phyloP scores from a whole-genome alignment of 2,797 vertebrate species.

The Enteromius anoplus region DNA sequence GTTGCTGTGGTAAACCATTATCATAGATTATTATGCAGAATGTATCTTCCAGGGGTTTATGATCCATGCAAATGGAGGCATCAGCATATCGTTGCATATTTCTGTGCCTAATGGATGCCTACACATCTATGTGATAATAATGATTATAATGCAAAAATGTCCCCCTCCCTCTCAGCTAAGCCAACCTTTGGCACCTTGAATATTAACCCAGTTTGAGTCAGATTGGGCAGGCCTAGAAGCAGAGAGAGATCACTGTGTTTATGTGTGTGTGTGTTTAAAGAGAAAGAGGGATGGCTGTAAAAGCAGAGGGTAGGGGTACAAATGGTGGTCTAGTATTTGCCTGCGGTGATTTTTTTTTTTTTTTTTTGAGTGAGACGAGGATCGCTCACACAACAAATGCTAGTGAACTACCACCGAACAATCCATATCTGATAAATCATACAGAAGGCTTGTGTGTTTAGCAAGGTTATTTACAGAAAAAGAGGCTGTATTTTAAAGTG shows the following conservation, averaged over 20 bases:
- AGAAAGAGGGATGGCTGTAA: background rate
- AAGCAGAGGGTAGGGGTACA: background rate
- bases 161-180: conserved; percentile 51
- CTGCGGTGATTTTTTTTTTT: background rate
- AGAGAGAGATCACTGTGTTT: background rate
- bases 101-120: conserved; percentile 75
- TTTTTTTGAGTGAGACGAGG: background rate
- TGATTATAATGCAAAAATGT: conserved; percentile 59
- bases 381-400: background rate
- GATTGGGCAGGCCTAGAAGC: background rate
- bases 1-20: conserved; percentile 63
- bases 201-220: conserved; percentile 50
- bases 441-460: background rate
- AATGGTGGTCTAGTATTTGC: conserved; percentile 5
- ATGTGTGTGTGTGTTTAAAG: background rate
- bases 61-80: conserved; percentile 79
- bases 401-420: conserved; percentile 16
- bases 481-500: background rate
- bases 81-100: conserved; percentile 77
- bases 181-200: conserved; percentile 58
- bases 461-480: conserved; percentile 2
- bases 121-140: conserved; percentile 68
- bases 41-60: conserved; percentile 77
- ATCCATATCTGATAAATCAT: conserved; percentile 3
- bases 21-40: conserved; percentile 68